Evolutionary conservation across 2,797 vertebrate genomes (phyloP).

Genomic region (Neosilurus hyrtlii): DNA sequence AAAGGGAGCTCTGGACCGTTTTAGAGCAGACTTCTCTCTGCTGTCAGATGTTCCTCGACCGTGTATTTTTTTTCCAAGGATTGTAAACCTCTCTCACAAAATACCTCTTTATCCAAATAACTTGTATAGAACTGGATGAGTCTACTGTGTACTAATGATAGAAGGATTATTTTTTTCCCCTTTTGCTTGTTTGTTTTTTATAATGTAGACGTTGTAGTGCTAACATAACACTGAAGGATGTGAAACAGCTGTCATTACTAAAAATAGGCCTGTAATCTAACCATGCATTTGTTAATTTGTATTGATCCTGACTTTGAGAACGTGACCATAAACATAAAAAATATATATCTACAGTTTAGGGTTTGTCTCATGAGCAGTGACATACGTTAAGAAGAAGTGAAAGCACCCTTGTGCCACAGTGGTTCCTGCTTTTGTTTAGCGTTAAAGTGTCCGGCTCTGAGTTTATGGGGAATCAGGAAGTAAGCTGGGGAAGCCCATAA

Average conservation of each 20-base stretch:
- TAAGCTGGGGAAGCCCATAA: constrained; percentile 36
- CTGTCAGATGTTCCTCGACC: constrained; percentile 2
- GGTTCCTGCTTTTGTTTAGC: constrained; percentile 45
- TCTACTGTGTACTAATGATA: neutral
- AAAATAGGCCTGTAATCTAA: neutral
- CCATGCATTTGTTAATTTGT: neutral
- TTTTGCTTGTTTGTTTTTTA: neutral
- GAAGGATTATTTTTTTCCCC: too few species aligned
- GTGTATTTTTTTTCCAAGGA: neutral
- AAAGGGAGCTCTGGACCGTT: neutral
- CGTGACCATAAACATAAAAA: neutral
- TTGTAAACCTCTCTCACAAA: neutral
- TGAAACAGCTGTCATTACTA: constrained; percentile 4
- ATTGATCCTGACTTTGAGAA: neutral
- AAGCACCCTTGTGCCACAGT: constrained; percentile 37
- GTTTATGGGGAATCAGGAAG: constrained; percentile 61
- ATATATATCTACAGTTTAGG: neutral
- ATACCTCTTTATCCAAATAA: neutral
- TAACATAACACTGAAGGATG: constrained; percentile 2
- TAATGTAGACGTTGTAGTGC: neutral
- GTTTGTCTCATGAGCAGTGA: neutral
- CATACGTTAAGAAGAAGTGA: constrained; percentile 38
- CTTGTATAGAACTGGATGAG: neutral
- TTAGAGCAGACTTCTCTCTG: neutral
- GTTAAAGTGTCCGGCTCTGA: constrained; percentile 20